A percentile compares a stretch with the other conserved stretches of the same genome.
These are phyloP conservation scores for Alcedo atthis DNA, from an alignment of 2,797 vertebrate genomes.

Conservation along the genomic window DNA sequence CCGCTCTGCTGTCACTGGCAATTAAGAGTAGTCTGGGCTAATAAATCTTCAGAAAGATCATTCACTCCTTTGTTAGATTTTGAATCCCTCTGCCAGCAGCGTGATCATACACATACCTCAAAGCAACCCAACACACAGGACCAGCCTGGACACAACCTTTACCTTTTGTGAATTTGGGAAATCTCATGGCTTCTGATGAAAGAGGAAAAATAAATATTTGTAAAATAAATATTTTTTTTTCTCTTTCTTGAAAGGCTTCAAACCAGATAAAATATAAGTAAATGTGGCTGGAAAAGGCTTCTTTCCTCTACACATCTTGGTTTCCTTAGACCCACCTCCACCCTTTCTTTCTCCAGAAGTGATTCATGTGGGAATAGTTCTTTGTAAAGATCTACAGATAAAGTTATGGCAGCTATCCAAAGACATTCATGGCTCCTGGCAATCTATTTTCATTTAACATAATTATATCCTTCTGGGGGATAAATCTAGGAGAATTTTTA, in stretches of 20 bases:
- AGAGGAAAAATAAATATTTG: slow-evolving; percentile 13
- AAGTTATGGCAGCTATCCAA: slow-evolving; percentile 47
- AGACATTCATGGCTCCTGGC: slow-evolving; percentile 54
- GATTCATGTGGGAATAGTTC: slow-evolving; percentile 30
- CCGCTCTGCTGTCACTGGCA: background rate
- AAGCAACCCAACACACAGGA: background rate
- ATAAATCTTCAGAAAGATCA: background rate
- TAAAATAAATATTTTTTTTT: slow-evolving; percentile 23
- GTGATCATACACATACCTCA: background rate
- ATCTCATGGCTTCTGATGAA: background rate
- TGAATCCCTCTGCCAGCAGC: background rate
- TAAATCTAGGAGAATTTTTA: slow-evolving; percentile 1
- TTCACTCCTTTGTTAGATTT: background rate
- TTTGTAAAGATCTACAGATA: slow-evolving; percentile 47
- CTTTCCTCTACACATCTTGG: background rate
- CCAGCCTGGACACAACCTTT: background rate
- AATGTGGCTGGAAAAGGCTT: background rate
- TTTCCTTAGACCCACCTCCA: background rate
- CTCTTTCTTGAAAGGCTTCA: slow-evolving; percentile 8
- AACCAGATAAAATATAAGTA: slow-evolving; percentile 34
- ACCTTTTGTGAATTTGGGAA: background rate
- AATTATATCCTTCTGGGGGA: slow-evolving; percentile 69
- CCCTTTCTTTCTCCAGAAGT: background rate
- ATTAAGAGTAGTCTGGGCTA: background rate
- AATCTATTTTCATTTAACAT: slow-evolving; percentile 70